A percentile compares a stretch with the other conserved stretches of the same genome.
Evolutionary conservation across 2,113 vertebrate species (phyloP).

Genomic region (Enhydra lutris): DNA sequence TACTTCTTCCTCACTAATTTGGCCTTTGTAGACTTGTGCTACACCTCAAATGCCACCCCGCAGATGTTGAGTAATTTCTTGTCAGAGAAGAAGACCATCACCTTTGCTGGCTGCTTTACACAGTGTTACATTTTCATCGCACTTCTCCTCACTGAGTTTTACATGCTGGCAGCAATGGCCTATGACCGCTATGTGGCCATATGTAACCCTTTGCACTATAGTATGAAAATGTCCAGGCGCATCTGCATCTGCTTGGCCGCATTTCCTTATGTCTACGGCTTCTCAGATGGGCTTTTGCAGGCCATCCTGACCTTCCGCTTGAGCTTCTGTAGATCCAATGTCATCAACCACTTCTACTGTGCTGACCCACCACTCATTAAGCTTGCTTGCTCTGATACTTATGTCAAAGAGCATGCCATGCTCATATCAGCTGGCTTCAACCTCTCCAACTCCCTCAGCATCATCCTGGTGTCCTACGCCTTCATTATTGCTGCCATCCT

Average conservation of each 20-base stretch:
- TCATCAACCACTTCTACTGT: constrained; percentile 74
- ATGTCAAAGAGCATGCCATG: constrained; percentile 58
- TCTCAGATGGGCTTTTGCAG: constrained; percentile 63
- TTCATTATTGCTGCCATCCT: constrained; percentile 42
- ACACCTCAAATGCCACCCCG: neutral
- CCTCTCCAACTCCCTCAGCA: constrained; percentile 42
- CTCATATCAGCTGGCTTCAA: constrained; percentile 52
- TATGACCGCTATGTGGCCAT: constrained; percentile 65
- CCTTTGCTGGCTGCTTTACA: constrained; percentile 47
- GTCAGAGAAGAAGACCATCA: constrained; percentile 58
- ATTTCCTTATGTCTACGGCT: constrained; percentile 56
- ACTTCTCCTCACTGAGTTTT: constrained; percentile 51
- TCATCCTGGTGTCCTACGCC: constrained; percentile 60
- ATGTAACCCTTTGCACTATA: constrained; percentile 51
- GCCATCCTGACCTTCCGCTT: constrained; percentile 60
- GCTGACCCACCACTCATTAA: constrained; percentile 59
- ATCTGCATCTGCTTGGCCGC: constrained; percentile 23
- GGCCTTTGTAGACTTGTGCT: constrained; percentile 63
- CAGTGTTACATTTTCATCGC: constrained; percentile 67
- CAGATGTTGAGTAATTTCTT: constrained; percentile 60
- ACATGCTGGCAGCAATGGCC: constrained; percentile 58
- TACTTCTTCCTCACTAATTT: constrained; percentile 67
- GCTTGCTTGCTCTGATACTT: constrained; percentile 61
- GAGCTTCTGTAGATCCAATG: constrained; percentile 57
- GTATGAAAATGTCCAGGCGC: constrained; percentile 29